Percentiles rank a stretch among this genome's conserved stretches.
Conservation (phyloP, 2,113 vertebrate genomes). For the Rhinoderma darwinii region DNA sequence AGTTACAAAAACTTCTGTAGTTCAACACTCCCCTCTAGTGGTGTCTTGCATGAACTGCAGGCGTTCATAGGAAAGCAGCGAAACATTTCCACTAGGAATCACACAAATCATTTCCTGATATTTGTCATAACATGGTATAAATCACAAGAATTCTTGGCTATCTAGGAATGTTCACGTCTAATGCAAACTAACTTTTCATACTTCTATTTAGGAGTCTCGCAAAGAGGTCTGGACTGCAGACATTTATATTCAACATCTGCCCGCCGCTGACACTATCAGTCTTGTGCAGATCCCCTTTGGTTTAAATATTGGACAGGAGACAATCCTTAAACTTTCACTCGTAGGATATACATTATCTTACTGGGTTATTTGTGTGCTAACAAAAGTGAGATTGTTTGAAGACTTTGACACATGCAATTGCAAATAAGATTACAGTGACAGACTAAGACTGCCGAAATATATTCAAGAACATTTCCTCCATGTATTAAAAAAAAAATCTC, state of each 20-base stretch:
- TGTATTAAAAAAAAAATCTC: background rate
- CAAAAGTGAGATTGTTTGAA: background rate
- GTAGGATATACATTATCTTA: background rate
- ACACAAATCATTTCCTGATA: background rate
- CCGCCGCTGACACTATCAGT: background rate
- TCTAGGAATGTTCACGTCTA: background rate
- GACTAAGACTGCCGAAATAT: background rate
- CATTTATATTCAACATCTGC: background rate
- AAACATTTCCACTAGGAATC: background rate
- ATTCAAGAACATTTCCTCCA: background rate
- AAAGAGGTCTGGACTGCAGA: background rate
- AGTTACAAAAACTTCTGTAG: background rate
- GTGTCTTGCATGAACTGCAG: slow-evolving; percentile 11
- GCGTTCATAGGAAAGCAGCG: background rate
- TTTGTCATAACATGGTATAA: slow-evolving; percentile 30
- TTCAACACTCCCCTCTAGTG: slow-evolving; percentile 62
- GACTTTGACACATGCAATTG: background rate
- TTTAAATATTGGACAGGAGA: background rate
- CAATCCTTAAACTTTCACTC: background rate
- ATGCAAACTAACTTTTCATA: background rate
- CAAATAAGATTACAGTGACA: background rate
- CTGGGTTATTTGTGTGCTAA: background rate
- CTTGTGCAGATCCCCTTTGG: background rate
- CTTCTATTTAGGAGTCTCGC: background rate
- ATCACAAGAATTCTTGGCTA: background rate